Evolutionary conservation across 2,797 vertebrate genomes (phyloP).

Genomic region (Strix occidentalis): DNA sequence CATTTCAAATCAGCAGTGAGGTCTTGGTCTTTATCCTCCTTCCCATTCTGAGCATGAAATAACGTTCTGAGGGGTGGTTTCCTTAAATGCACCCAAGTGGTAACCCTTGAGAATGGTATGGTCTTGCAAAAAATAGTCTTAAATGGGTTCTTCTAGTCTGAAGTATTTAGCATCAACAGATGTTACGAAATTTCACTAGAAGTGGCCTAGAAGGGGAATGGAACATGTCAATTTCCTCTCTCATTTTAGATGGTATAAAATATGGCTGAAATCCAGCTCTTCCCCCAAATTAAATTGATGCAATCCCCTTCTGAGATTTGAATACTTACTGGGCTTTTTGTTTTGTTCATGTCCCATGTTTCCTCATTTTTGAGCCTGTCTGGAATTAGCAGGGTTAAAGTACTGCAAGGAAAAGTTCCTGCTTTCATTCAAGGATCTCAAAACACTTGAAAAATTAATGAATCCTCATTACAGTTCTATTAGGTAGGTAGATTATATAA

Average conservation of each 20-base stretch:
- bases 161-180: neutral
- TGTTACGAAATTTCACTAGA: neutral
- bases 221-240: neutral
- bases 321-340: neutral
- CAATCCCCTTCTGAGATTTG: neutral
- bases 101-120: neutral
- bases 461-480: neutral
- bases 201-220: neutral
- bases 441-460: conserved; percentile 10
- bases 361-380: neutral
- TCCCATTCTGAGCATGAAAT: neutral
- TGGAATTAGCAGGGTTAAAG: neutral
- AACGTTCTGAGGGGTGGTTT: neutral
- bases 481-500: neutral
- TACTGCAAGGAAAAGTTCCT: neutral
- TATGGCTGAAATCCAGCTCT: neutral
- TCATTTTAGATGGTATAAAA: neutral
- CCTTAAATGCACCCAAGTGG: neutral
- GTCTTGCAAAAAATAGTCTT: neutral
- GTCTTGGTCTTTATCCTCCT: neutral
- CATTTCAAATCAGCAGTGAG: neutral
- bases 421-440: neutral
- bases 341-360: neutral
- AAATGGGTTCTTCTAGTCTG: neutral
- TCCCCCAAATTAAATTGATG: neutral